A percentile compares a stretch with the other conserved stretches of the same genome.
phyloP scores from a whole-genome alignment of 2,797 vertebrate genomes.

The Clarias laeviceps region DNA sequence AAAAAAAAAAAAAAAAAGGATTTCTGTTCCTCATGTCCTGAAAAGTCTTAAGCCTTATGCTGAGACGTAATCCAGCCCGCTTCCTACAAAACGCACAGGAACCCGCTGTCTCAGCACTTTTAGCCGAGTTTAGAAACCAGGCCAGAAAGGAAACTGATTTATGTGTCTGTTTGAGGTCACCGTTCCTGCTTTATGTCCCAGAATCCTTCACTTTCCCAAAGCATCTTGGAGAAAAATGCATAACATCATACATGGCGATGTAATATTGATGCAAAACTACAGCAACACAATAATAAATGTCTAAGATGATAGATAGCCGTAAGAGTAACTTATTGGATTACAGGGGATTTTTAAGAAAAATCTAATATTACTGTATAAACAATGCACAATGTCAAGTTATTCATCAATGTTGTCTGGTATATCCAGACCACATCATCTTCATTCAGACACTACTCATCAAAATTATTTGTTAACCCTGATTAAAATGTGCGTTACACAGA shows the following conservation, averaged over 20 bases:
- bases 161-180: constrained; percentile 6
- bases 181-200: background rate
- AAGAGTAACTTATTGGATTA: background rate
- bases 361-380: background rate
- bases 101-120: constrained; percentile 21
- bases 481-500: background rate
- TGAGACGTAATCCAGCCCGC: background rate
- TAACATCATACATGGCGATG: background rate
- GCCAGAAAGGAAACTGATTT: constrained; percentile 47
- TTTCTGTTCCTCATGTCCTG: background rate
- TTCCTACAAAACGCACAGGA: background rate
- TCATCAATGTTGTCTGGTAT: background rate
- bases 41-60: constrained; percentile 8
- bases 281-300: background rate
- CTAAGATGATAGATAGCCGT: background rate
- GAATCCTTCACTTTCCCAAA: background rate
- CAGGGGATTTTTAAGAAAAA: background rate
- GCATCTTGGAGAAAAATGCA: background rate
- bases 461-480: background rate
- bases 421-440: background rate
- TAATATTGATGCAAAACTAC: background rate
- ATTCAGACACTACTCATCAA: background rate
- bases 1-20: background rate
- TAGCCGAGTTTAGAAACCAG: constrained; percentile 17
- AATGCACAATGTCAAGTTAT: background rate